These are phyloP conservation scores for Kryptolebias marmoratus DNA, from an alignment of 2,113 vertebrate genomes.

Conservation along the genomic window DNA sequence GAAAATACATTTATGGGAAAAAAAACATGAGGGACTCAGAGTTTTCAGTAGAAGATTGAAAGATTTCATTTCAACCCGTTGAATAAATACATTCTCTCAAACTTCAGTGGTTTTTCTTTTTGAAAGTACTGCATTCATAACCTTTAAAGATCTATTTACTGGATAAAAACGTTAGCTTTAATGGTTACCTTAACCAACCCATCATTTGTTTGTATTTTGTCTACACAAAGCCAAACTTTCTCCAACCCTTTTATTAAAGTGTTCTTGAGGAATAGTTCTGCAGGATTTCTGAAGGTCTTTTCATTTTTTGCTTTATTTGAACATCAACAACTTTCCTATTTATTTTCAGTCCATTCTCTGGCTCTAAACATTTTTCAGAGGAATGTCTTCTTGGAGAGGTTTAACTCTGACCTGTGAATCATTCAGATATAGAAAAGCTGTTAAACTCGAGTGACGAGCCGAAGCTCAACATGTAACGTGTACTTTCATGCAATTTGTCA, in stretches of 20 bases:
- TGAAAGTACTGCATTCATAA: neutral
- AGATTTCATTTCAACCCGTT: neutral
- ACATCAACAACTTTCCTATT: neutral
- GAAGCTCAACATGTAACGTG: too few species aligned
- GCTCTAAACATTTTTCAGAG: neutral
- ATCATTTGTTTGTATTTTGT: neutral
- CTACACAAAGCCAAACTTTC: neutral
- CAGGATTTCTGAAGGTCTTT: neutral
- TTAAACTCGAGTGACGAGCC: too few species aligned
- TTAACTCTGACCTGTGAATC: too few species aligned
- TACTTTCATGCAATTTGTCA: neutral
- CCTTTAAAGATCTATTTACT: neutral
- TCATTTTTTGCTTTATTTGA: neutral
- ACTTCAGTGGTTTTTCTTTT: neutral
- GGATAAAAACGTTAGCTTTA: too few species aligned
- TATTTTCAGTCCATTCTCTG: neutral
- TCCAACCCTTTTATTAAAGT: neutral
- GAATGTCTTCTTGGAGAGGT: too few species aligned
- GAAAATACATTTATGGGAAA: slow-evolving; percentile 20
- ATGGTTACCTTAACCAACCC: too few species aligned
- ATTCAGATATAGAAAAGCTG: too few species aligned
- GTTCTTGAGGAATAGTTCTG: neutral
- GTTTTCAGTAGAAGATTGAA: neutral
- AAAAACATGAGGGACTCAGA: neutral
- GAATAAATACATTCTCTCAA: neutral